These are phyloP conservation scores for Chalcis sispes DNA, from an alignment of 2,888 invertebrate species.

Conservation along the genomic window DNA sequence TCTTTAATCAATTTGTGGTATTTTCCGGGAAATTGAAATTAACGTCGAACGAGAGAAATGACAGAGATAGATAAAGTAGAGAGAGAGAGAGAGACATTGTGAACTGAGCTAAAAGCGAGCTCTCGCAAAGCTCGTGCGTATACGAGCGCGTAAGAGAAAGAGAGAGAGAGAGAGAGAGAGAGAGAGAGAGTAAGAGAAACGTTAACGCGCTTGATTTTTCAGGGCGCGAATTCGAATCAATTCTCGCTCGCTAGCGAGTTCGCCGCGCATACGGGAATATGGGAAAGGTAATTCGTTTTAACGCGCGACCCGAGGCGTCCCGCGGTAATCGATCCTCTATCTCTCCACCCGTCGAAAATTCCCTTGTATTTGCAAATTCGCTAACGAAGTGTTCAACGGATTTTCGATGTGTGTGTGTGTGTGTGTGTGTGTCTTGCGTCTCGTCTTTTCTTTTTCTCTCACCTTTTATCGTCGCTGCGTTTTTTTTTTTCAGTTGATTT, in stretches of 20 bases:
- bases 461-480: too few species aligned
- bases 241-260: slow-evolving; percentile 43
- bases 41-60: slow-evolving; percentile 22
- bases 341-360: slow-evolving; percentile 48
- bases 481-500: neutral
- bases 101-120: too few species aligned
- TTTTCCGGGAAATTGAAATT: slow-evolving; percentile 49
- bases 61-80: neutral
- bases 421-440: neutral
- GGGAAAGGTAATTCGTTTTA: too few species aligned
- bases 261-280: neutral
- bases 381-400: slow-evolving; percentile 42
- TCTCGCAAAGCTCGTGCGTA: too few species aligned
- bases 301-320: slow-evolving; percentile 19
- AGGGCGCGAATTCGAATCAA: slow-evolving; percentile 32
- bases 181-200: neutral
- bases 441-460: neutral
- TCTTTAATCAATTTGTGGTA: slow-evolving; percentile 38
- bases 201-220: slow-evolving; percentile 41
- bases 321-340: slow-evolving; percentile 53
- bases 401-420: slow-evolving; percentile 24
- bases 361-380: slow-evolving; percentile 47
- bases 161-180: neutral
- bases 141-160: neutral
- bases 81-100: neutral